phyloP scores from a whole-genome alignment of 2,113 vertebrate species.

The Hoplias malabaricus region DNA sequence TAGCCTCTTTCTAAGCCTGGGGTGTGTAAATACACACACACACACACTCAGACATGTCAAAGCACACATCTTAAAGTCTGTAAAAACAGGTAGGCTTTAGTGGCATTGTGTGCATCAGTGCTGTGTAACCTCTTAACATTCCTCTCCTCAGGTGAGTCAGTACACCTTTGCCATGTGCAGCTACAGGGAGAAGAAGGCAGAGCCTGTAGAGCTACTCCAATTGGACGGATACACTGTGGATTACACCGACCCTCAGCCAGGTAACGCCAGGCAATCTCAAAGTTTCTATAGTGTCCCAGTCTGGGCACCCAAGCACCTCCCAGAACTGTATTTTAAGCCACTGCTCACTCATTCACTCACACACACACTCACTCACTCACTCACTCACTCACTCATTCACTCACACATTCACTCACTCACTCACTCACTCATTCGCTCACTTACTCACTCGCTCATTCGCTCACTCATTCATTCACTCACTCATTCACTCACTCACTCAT shows the following conservation, averaged over 20 bases:
- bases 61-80: not conserved
- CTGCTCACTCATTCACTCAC: too few relatives aligned
- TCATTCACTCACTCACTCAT: too few relatives aligned
- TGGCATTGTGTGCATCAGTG: not conserved
- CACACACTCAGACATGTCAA: constrained; percentile 2
- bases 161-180: constrained; percentile 99
- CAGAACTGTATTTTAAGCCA: too few relatives aligned
- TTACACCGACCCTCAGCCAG: constrained; percentile 98
- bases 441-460: too few relatives aligned
- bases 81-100: not conserved
- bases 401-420: too few relatives aligned
- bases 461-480: too few relatives aligned
- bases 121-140: constrained; percentile 2
- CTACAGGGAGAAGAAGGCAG: constrained; percentile 98
- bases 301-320: too few relatives aligned
- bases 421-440: too few relatives aligned
- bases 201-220: constrained; percentile 95
- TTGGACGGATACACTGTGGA: constrained; percentile 98
- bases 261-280: constrained; percentile 64
- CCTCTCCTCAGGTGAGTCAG: constrained; percentile 89
- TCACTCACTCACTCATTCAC: too few relatives aligned
- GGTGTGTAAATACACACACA: constrained; percentile 6
- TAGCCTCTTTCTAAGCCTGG: not conserved
- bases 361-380: too few relatives aligned
- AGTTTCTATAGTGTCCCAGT: not conserved